These are phyloP conservation scores for Protobothrops flavoviridis DNA, from an alignment of 2,113 vertebrate genomes.

Conservation along the genomic window DNA sequence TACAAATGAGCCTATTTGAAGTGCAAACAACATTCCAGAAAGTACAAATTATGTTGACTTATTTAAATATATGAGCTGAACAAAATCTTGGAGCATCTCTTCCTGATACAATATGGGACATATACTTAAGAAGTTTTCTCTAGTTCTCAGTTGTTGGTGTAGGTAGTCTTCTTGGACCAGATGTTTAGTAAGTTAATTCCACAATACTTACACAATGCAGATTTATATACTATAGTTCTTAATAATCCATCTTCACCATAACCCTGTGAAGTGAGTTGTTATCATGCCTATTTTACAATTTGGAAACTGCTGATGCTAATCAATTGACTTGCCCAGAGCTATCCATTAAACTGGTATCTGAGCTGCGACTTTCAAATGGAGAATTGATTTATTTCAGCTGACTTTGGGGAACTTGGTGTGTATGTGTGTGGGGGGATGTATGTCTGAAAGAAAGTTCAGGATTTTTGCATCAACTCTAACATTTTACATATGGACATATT, in stretches of 20 bases:
- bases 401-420: neutral
- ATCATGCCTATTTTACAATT: conserved; percentile 6
- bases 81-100: neutral
- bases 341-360: conserved; percentile 10
- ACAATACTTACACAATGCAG: neutral
- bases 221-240: neutral
- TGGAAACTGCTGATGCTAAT: conserved; percentile 14
- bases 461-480: neutral
- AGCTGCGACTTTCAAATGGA: conserved; percentile 11
- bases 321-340: conserved; percentile 16
- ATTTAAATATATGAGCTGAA: neutral
- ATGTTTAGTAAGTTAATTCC: neutral
- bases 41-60: neutral
- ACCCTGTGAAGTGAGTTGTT: conserved; percentile 1
- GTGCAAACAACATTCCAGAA: neutral
- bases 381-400: conserved; percentile 26
- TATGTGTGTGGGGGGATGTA: neutral
- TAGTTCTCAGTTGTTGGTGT: neutral
- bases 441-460: neutral
- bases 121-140: neutral
- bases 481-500: neutral
- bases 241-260: neutral
- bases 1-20: neutral
- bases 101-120: neutral
- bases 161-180: neutral